Evolutionary conservation across 35 echinoderm and acorn worm species (phyloP).

Genomic region (Apostichopus parvimensis): DNA sequence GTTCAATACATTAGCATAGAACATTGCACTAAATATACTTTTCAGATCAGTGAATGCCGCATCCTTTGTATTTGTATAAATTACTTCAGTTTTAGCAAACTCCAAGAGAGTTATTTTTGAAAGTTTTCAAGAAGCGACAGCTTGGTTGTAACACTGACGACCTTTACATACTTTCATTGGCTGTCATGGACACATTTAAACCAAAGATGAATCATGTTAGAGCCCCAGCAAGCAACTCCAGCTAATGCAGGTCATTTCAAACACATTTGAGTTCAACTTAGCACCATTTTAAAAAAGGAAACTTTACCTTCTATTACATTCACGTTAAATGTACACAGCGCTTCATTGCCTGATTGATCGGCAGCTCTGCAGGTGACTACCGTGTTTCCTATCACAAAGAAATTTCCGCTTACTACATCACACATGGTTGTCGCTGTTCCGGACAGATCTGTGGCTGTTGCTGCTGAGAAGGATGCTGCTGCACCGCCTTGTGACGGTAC

Average conservation of each 20-base stretch:
- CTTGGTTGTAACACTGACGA: not conserved
- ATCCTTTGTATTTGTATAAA: too few species aligned
- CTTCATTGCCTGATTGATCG: not conserved
- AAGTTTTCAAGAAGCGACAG: not conserved
- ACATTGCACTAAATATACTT: too few species aligned
- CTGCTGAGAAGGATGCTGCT: not conserved
- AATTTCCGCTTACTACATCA: not conserved
- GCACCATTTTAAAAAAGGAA: not conserved
- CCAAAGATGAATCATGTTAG: not conserved
- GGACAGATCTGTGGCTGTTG: constrained; percentile 15
- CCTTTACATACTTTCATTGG: not conserved
- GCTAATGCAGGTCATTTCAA: not conserved
- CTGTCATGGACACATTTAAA: not conserved
- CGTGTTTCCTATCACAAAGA: not conserved
- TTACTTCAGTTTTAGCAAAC: not conserved
- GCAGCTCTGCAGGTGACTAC: not conserved
- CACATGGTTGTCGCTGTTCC: not conserved
- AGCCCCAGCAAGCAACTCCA: not conserved
- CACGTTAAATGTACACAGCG: not conserved
- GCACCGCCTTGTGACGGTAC: not conserved
- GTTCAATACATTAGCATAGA: too few species aligned
- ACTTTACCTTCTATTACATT: not conserved
- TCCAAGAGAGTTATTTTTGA: not conserved
- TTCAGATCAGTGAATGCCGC: too few species aligned
- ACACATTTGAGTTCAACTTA: not conserved